Conservation (phyloP, 2,797 vertebrate species). For the Clamator glandarius region DNA sequence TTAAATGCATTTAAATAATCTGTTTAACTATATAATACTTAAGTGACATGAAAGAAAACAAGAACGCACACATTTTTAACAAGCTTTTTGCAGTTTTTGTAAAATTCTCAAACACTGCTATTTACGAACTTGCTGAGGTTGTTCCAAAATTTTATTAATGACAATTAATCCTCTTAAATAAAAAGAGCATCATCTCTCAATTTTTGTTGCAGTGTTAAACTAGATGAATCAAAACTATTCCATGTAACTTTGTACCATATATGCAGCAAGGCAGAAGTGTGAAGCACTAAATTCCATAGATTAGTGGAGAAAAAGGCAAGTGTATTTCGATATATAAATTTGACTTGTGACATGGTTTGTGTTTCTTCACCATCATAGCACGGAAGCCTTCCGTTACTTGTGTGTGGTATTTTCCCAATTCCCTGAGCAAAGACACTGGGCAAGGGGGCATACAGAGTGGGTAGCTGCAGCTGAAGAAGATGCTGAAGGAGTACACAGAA, state of each 20-base stretch:
- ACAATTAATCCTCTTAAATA: neutral
- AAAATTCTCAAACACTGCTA: neutral
- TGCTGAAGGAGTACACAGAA: neutral
- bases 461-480: neutral
- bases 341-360: neutral
- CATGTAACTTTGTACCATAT: neutral
- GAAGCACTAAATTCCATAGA: neutral
- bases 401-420: neutral
- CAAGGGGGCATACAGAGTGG: fast-evolving
- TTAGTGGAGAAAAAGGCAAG: neutral
- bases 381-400: neutral
- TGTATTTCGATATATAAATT: neutral
- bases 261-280: neutral
- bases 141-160: neutral
- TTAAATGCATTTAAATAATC: neutral
- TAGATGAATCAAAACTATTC: neutral
- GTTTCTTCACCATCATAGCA: neutral
- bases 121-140: neutral
- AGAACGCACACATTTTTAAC: neutral
- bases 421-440: neutral
- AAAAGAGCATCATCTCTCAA: neutral
- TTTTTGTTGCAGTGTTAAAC: neutral
- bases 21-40: neutral
- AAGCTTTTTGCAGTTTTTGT: neutral
- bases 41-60: neutral